These are phyloP conservation scores for Oncorhynchus keta DNA, from an alignment of 2,113 vertebrate species.

Conservation along the genomic window DNA sequence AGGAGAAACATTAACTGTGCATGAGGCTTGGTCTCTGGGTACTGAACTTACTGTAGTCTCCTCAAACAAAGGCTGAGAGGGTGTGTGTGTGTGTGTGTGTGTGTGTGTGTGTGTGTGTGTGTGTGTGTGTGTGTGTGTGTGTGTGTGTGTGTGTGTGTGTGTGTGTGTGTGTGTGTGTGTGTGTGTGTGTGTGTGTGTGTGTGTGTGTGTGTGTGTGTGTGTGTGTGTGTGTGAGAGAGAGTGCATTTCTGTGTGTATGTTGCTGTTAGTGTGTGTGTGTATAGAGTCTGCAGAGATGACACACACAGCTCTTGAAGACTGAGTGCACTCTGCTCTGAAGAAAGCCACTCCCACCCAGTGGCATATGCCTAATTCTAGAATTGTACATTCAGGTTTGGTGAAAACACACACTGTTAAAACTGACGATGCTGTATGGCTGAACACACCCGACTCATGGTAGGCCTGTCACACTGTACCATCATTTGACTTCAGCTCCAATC, in stretches of 20 bases:
- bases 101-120: conserved; percentile 14
- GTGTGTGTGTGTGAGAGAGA: neutral
- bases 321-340: conserved; percentile 58
- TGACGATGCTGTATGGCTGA: conserved; percentile 44
- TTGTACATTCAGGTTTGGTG: conserved; percentile 52
- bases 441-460: conserved; percentile 34
- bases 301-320: conserved; percentile 44
- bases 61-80: conserved; percentile 49
- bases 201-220: conserved; percentile 14
- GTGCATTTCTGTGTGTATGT: conserved; percentile 2
- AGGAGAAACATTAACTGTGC: conserved; percentile 74
- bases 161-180: conserved; percentile 18
- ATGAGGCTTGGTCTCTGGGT: conserved; percentile 69
- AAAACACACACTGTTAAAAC: conserved; percentile 55
- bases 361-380: conserved; percentile 52
- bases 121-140: conserved; percentile 19
- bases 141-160: conserved; percentile 14
- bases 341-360: conserved; percentile 31
- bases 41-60: conserved; percentile 39
- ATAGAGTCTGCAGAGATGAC: neutral
- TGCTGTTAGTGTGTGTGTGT: conserved; percentile 11
- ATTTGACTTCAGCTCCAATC: conserved; percentile 59
- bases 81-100: conserved; percentile 19
- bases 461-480: conserved; percentile 60
- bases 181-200: conserved; percentile 15